These are phyloP conservation scores for Saccostrea cuccullata DNA, from an alignment of 1,140 invertebrate genomes.

Conservation along the genomic window DNA sequence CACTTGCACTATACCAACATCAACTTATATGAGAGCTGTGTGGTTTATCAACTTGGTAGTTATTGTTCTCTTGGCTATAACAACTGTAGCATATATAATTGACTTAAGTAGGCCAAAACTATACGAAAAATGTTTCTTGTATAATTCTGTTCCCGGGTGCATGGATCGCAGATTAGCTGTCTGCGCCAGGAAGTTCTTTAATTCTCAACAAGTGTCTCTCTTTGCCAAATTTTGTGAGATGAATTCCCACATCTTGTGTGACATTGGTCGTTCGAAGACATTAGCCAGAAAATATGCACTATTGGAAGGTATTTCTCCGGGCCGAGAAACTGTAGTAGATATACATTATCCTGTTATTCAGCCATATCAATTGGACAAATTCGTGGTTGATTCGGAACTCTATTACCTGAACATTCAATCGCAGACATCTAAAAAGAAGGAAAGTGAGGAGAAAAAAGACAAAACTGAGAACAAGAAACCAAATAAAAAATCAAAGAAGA, in stretches of 20 bases:
- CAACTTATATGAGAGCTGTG: slow-evolving; percentile 50
- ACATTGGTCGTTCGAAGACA: slow-evolving; percentile 46
- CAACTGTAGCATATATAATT: slow-evolving; percentile 34
- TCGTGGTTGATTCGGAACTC: slow-evolving; percentile 41
- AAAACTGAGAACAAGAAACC: not conserved
- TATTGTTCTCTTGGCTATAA: slow-evolving; percentile 24
- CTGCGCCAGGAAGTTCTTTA: slow-evolving; percentile 45
- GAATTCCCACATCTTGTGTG: slow-evolving; percentile 45
- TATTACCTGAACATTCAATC: slow-evolving; percentile 15
- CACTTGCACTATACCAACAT: slow-evolving; percentile 49
- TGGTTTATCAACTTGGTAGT: slow-evolving; percentile 56
- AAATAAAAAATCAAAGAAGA: not conserved
- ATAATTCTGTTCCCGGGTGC: slow-evolving; percentile 43
- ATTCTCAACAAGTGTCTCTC: slow-evolving; percentile 33
- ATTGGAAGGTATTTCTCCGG: slow-evolving; percentile 45
- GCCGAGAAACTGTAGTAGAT: slow-evolving; percentile 48
- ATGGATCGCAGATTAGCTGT: slow-evolving; percentile 52
- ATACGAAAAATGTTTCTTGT: slow-evolving; percentile 43
- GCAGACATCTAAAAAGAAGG: not conserved
- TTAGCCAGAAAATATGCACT: slow-evolving; percentile 52
- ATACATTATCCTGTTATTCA: slow-evolving; percentile 55
- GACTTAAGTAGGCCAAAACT: slow-evolving; percentile 16
- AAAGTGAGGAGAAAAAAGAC: not conserved
- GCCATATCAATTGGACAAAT: slow-evolving; percentile 51
- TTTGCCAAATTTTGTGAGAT: slow-evolving; percentile 51